Evolutionary conservation across 1,140 invertebrate species (phyloP).

Genomic region (Zaprionus lachaisei): DNA sequence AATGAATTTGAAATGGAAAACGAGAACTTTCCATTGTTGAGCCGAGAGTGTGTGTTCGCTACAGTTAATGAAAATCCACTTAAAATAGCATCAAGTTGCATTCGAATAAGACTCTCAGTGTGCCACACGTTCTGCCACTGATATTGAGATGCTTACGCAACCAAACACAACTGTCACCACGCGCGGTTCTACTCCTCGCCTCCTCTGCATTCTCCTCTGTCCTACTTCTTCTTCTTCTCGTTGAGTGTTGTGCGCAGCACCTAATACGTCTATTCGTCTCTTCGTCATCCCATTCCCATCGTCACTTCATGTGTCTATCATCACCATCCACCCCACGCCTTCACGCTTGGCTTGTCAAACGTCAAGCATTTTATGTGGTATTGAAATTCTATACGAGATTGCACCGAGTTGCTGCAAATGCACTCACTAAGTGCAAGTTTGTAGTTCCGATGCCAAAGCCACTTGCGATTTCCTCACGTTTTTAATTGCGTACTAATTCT

Average conservation of each 20-base stretch:
- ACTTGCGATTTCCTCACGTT: background rate
- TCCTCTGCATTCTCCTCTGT: background rate
- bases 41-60: background rate
- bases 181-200: background rate
- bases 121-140: conserved; percentile 15
- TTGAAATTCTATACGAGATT: conserved; percentile 78
- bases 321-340: conserved; percentile 16
- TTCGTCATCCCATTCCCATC: background rate
- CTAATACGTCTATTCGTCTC: background rate
- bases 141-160: conserved; percentile 44
- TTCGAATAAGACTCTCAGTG: background rate
- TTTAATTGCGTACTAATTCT: background rate
- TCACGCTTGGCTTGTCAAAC: conserved; percentile 59
- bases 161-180: conserved; percentile 16
- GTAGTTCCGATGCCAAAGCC: background rate
- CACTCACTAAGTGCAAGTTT: conserved; percentile 28
- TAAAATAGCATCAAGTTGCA: conserved; percentile 29
- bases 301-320: conserved; percentile 5
- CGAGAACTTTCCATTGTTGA: conserved; percentile 23
- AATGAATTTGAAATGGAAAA: background rate
- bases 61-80: conserved; percentile 27
- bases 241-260: conserved; percentile 31
- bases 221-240: background rate
- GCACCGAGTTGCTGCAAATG: conserved; percentile 56
- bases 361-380: conserved; percentile 70